phyloP scores from a whole-genome alignment of 2,113 vertebrate species.

The Archocentrus centrarchus region DNA sequence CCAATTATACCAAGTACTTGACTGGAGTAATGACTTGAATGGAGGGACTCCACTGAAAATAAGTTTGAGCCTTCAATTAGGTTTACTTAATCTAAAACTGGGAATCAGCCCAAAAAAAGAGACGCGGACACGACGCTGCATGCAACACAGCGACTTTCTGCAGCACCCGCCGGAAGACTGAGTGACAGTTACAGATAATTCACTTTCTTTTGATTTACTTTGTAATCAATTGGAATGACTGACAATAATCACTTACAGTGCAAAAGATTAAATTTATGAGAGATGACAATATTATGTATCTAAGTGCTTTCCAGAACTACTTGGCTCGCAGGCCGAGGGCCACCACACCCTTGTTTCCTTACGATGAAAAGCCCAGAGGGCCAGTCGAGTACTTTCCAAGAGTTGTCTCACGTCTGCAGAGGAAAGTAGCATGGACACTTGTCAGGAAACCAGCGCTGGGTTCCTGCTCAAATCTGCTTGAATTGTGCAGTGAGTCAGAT shows the following conservation, averaged over 20 bases:
- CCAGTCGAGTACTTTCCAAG: conserved; percentile 62
- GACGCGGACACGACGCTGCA: conserved; percentile 17
- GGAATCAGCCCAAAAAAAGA: conserved; percentile 50
- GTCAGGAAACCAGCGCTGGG: conserved; percentile 68
- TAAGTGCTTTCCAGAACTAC: conserved; percentile 58
- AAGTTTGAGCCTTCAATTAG: conserved; percentile 51
- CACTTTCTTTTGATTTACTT: conserved; percentile 45
- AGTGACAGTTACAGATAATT: conserved; percentile 39
- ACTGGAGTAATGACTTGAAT: conserved; percentile 52
- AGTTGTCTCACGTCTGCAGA: conserved; percentile 72
- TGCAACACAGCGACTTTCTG: conserved; percentile 25
- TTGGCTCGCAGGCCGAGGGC: conserved; percentile 51
- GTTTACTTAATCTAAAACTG: conserved; percentile 60
- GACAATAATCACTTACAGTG: conserved; percentile 51
- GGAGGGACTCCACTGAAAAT: conserved; percentile 51
- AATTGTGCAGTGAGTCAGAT: conserved; percentile 63
- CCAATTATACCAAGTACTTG: conserved; percentile 51
- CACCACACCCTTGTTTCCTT: conserved; percentile 71
- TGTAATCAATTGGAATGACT: conserved; percentile 55
- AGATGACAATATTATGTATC: conserved; percentile 51
- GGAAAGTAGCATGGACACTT: conserved; percentile 74
- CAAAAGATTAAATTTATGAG: conserved; percentile 42
- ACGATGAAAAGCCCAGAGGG: conserved; percentile 61
- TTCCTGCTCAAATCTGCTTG: conserved; percentile 59
- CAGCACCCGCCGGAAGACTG: background rate